A percentile compares a stretch with the other conserved stretches of the same genome.
Evolutionary conservation across 2,797 vertebrate genomes (phyloP).

Genomic region (Megalops cyprinoides): DNA sequence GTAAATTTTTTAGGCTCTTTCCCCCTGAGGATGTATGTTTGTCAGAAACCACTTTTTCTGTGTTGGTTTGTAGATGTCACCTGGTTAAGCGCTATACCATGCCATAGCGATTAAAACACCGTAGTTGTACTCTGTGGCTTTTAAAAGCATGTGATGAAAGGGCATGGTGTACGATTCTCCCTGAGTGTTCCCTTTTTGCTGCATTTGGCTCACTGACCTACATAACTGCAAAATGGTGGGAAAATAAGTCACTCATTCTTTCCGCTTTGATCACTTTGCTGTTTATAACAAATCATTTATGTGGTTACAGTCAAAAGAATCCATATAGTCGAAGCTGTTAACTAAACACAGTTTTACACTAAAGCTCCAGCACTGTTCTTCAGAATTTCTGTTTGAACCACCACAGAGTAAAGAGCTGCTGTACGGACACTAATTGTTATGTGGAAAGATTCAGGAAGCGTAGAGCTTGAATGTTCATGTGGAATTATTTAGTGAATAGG

Average conservation of each 20-base stretch:
- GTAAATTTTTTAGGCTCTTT: not conserved
- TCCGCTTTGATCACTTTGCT: not conserved
- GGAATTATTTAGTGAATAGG: slow-evolving; percentile 1
- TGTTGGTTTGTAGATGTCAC: not conserved
- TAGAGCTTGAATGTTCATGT: not conserved
- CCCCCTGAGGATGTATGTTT: not conserved
- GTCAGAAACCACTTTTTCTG: not conserved
- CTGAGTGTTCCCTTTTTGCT: not conserved
- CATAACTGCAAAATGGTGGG: not conserved
- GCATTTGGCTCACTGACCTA: not conserved
- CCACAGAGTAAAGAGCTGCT: not conserved
- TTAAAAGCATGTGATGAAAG: not conserved
- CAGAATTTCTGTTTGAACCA: too few relatives aligned
- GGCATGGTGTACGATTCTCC: not conserved
- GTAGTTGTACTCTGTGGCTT: not conserved
- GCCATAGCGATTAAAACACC: not conserved
- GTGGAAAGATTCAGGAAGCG: not conserved
- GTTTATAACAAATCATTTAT: not conserved
- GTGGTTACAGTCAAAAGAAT: not conserved
- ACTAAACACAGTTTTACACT: not conserved
- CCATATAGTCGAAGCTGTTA: too few relatives aligned
- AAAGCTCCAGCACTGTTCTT: too few relatives aligned
- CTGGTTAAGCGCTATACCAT: too few relatives aligned
- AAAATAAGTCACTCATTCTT: not conserved
- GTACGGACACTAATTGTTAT: not conserved